phyloP scores from a whole-genome alignment of 1,140 invertebrate genomes.

The Brachystomella parvula region DNA sequence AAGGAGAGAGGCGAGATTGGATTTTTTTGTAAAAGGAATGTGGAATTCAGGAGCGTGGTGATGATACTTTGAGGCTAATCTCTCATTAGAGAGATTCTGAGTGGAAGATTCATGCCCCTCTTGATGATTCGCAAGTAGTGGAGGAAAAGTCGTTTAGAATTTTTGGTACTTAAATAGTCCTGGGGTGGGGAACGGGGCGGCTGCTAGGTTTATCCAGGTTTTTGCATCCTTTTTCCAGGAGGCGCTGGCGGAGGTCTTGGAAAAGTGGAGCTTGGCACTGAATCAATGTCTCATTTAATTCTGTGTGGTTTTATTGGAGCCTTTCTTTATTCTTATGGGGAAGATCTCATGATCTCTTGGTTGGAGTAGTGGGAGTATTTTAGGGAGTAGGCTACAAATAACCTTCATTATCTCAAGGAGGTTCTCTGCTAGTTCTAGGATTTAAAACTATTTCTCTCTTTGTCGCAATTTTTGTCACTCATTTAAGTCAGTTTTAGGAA shows the following conservation, averaged over 20 bases:
- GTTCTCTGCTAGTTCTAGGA: no score
- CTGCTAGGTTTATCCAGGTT: not conserved
- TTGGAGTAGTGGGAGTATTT: no score
- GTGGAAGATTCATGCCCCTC: not conserved
- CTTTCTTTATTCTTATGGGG: no score
- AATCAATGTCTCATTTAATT: slow-evolving; percentile 13
- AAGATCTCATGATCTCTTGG: not conserved
- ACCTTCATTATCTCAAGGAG: slow-evolving; percentile 3
- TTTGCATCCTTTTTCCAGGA: not conserved
- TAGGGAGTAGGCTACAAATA: slow-evolving; percentile 13
- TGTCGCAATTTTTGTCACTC: slow-evolving; percentile 12
- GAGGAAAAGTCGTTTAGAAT: not conserved
- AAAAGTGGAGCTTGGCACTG: not conserved
- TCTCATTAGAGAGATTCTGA: slow-evolving; percentile 4
- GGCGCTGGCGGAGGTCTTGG: not conserved
- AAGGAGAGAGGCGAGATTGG: no score
- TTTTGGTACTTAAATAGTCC: no score
- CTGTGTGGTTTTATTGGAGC: not conserved
- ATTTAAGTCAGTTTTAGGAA: slow-evolving; percentile 8
- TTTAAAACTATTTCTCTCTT: slow-evolving; percentile 1
- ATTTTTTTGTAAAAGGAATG: not conserved
- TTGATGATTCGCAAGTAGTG: not conserved
- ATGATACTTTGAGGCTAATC: not conserved
- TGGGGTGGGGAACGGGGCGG: not conserved
- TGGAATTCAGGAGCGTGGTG: not conserved